A percentile compares a stretch with the other conserved stretches of the same genome.
phyloP scores from a whole-genome alignment of 2,113 vertebrate species.

The Saccopteryx bilineata region DNA sequence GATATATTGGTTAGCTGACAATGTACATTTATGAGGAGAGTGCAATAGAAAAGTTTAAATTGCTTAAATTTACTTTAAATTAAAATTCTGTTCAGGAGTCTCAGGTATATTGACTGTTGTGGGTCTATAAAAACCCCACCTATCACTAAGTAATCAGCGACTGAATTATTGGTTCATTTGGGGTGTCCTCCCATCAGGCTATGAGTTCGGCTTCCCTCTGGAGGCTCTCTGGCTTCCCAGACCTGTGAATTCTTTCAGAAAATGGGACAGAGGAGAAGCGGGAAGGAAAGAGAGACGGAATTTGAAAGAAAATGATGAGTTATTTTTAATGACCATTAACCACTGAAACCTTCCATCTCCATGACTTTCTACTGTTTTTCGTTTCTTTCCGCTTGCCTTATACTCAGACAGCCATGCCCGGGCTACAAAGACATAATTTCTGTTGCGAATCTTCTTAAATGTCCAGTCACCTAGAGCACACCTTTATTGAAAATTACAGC shows the following conservation, averaged over 20 bases:
- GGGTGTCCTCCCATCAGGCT: background rate
- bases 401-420: background rate
- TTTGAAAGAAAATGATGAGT: background rate
- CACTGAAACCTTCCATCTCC: background rate
- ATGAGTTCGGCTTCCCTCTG: background rate
- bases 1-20: background rate
- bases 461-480: background rate
- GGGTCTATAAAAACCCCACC: background rate
- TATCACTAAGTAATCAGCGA: background rate
- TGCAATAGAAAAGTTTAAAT: background rate
- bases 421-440: background rate
- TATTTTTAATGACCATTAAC: background rate
- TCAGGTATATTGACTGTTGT: background rate
- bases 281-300: background rate
- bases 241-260: conserved; percentile 15
- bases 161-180: background rate
- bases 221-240: background rate
- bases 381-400: background rate
- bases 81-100: background rate
- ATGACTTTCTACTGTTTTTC: background rate
- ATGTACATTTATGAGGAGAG: background rate
- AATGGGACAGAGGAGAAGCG: background rate
- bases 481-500: conserved; percentile 68
- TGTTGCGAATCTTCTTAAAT: conserved; percentile 35
- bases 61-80: conserved; percentile 40